Evolutionary conservation across 2,888 invertebrate genomes (phyloP).

Genomic region (Campoplex nolae): DNA sequence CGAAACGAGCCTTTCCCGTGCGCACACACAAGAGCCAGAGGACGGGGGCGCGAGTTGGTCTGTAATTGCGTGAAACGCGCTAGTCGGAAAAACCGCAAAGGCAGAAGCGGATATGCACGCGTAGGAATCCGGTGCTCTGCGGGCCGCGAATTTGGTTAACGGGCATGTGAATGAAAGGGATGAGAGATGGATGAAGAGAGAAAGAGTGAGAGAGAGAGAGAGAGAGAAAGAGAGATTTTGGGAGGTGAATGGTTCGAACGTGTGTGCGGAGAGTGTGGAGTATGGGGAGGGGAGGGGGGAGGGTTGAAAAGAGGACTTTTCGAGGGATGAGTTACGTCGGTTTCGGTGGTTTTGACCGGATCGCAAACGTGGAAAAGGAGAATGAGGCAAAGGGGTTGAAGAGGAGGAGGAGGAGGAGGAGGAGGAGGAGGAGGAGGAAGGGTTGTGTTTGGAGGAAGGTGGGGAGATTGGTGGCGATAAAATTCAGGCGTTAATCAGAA

Average conservation of each 20-base stretch:
- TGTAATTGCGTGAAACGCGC: slow-evolving; percentile 72
- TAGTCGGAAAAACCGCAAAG: slow-evolving; percentile 72
- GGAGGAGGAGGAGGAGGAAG: no score
- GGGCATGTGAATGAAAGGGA: slow-evolving; percentile 30
- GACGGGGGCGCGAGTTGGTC: slow-evolving; percentile 16
- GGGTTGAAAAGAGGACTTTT: slow-evolving; percentile 19
- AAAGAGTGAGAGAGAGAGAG: slow-evolving; percentile 21
- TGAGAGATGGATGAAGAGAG: neutral
- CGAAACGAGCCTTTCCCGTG: neutral
- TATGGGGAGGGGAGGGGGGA: neutral
- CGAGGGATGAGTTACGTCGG: slow-evolving; percentile 51
- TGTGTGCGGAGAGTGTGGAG: neutral
- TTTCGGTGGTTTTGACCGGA: slow-evolving; percentile 65
- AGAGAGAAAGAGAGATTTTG: neutral
- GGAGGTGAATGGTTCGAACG: slow-evolving; percentile 19
- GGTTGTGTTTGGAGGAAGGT: no score
- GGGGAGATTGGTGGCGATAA: slow-evolving; percentile 74
- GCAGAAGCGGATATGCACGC: slow-evolving; percentile 68
- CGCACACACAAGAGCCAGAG: slow-evolving; percentile 16
- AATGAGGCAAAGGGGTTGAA: neutral
- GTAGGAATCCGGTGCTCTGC: slow-evolving; percentile 62
- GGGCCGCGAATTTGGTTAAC: slow-evolving; percentile 56
- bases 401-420: neutral
- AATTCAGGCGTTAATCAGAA: slow-evolving; percentile 82
- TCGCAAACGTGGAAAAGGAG: slow-evolving; percentile 63